Base-by-base conservation (phyloP, 2,113 vertebrate species). In the Camarhynchus parvulus region DNA sequence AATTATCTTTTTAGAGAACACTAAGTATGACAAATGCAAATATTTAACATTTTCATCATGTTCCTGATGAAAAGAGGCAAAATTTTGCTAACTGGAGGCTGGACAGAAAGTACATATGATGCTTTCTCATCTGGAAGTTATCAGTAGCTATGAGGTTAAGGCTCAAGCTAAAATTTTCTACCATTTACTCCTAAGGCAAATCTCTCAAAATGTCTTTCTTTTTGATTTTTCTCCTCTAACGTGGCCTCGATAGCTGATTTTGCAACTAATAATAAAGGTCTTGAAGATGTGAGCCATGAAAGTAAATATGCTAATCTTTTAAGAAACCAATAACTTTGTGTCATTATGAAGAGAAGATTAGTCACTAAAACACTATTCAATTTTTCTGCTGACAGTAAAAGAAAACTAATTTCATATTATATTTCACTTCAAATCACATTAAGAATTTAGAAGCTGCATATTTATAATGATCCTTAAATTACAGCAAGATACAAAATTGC, bases 221-320 rank as follows among this genome's bases (percentile, higher is more conserved):
- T 94, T 91, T 67, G 27, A 91, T 93, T 66, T 94, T 92, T 83
- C 25, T 89, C 47, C 47, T 68, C 58, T 59, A 83, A 64, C 35
- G 42, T 42, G 50, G 73, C 47, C 70, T 80, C 61, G 83, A 30
- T 15, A 85, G 35, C 39, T 89, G 73, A 75, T 53, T 81, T 93
- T 80, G 30, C 39, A 78, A 72, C 39, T 50, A 91, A 33, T 66
- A 46, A 73, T 69, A 35, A 66, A 87, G 33, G 22, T 70, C 37
- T 93, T 2, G 2, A 80, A 76, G 56, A 92, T 61, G 13, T 73
- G 27, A 89, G 41, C 42, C 50, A 77, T 46, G 28, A 61, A 92
- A 89, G 30, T 24, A 92, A 76, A 49, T 33, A 93, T 13, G 27
- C 30, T 49, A 33, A 46, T 75, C 70, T 92, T 94, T 89, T 39